Evolutionary conservation across 2,888 invertebrate genomes (phyloP).

Genomic region (Candidula unifasciata): DNA sequence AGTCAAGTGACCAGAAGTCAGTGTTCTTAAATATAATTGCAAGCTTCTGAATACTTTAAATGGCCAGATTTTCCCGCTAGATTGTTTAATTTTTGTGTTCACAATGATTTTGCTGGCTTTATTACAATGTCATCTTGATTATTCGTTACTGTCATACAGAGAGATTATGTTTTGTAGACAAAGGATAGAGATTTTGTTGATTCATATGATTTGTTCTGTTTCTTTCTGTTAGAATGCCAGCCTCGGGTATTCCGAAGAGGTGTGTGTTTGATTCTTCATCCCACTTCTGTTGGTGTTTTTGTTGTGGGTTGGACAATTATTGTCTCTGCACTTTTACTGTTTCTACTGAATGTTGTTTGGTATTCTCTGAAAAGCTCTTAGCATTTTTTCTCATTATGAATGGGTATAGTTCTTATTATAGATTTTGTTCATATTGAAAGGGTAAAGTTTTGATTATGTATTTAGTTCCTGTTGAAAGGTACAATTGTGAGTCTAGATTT

Average conservation of each 20-base stretch:
- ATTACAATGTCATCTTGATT: background rate
- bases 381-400: background rate
- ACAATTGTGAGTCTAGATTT: too few relatives aligned
- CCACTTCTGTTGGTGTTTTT: background rate
- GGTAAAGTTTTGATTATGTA: background rate
- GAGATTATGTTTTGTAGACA: background rate
- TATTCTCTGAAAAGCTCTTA: background rate
- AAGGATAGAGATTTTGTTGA: background rate
- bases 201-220: background rate
- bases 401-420: background rate
- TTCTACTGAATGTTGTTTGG: background rate
- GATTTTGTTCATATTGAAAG: background rate
- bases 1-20: too few relatives aligned
- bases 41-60: too few relatives aligned
- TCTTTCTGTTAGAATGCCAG: constrained; percentile 29
- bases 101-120: background rate
- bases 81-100: background rate
- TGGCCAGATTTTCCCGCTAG: background rate
- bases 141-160: background rate
- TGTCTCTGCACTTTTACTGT: constrained; percentile 4
- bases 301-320: constrained; percentile 14
- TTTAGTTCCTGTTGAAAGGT: background rate
- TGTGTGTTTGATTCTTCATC: constrained; percentile 35
- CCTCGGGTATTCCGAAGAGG: constrained; percentile 32
- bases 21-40: too few relatives aligned